A percentile compares a stretch with the other conserved stretches of the same genome.
phyloP scores from a whole-genome alignment of 2,113 vertebrate genomes.

The Amazona vittata region DNA sequence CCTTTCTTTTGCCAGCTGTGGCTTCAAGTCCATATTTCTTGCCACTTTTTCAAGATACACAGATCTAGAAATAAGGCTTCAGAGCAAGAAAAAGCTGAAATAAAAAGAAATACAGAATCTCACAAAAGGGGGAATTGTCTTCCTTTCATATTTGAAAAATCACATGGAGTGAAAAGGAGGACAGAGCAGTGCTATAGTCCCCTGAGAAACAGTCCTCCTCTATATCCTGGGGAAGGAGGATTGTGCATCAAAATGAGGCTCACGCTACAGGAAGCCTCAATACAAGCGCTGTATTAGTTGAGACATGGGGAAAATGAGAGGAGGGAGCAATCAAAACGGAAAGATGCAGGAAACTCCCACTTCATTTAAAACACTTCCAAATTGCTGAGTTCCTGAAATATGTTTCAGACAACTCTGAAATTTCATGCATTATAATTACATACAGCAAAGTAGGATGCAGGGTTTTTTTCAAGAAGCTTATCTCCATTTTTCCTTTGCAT shows the following conservation, averaged over 20 bases:
- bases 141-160: constrained; percentile 5
- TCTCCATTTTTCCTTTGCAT: background rate
- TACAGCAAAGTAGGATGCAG: background rate
- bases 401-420: background rate
- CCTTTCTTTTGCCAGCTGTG: background rate
- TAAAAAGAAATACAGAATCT: background rate
- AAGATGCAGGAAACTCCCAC: constrained; percentile 21
- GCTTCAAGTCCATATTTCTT: background rate
- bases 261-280: background rate
- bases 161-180: background rate
- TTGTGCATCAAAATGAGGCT: constrained; percentile 51
- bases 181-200: background rate
- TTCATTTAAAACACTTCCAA: constrained; percentile 15
- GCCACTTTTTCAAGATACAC: background rate
- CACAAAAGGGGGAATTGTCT: background rate
- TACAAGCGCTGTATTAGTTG: constrained; percentile 31
- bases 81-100: background rate
- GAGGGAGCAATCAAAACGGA: constrained; percentile 17
- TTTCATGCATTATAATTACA: background rate
- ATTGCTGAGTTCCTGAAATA: background rate
- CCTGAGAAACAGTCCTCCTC: constrained; percentile 27
- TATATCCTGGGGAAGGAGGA: background rate
- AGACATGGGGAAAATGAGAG: background rate
- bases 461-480: background rate
- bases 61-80: background rate